Percentiles rank a stretch among this genome's conserved stretches.
These are phyloP conservation scores for Microdon myrmicae DNA, from an alignment of 2,888 invertebrate genomes.

Conservation along the genomic window DNA sequence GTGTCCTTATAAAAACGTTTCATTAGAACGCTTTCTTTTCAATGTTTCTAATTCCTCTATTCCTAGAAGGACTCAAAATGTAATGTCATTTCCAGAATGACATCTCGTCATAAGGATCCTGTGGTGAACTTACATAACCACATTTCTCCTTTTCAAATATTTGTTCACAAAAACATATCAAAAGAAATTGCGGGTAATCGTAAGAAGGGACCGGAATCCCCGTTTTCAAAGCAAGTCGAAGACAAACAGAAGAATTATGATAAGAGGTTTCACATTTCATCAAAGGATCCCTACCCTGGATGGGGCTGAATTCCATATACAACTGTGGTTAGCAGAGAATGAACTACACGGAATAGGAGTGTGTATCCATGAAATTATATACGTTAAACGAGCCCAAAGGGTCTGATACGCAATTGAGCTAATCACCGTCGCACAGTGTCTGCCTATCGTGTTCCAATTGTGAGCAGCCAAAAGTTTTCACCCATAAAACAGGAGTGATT, in stretches of 20 bases:
- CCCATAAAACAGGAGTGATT: too few relatives aligned
- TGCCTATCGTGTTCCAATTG: too few relatives aligned
- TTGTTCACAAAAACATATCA: constrained; percentile 9
- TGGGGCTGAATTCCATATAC: too few relatives aligned
- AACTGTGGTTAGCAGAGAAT: too few relatives aligned
- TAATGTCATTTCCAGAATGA: constrained; percentile 25
- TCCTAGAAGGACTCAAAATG: constrained; percentile 4
- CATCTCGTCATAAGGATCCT: constrained; percentile 23
- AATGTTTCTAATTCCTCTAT: background rate
- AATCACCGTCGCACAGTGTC: constrained; percentile 45
- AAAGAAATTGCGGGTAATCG: too few relatives aligned
- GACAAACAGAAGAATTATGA: constrained; percentile 30
- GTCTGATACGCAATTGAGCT: constrained; percentile 39
- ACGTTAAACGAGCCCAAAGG: constrained; percentile 40
- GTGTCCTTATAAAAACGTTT: background rate
- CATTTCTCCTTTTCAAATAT: constrained; percentile 17
- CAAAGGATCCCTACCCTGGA: too few relatives aligned
- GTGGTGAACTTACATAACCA: constrained; percentile 22
- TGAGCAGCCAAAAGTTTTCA: too few relatives aligned
- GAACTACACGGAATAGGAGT: too few relatives aligned
- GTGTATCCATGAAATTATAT: constrained; percentile 38
- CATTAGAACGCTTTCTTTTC: constrained; percentile 7
- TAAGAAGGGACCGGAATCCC: constrained; percentile 38
- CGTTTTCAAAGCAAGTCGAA: constrained; percentile 45
- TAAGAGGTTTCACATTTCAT: constrained; percentile 40